A percentile compares a stretch with the other conserved stretches of the same genome.
Conservation (phyloP, 2,888 invertebrate species). For the Drosophila nr. perissopoda region DNA sequence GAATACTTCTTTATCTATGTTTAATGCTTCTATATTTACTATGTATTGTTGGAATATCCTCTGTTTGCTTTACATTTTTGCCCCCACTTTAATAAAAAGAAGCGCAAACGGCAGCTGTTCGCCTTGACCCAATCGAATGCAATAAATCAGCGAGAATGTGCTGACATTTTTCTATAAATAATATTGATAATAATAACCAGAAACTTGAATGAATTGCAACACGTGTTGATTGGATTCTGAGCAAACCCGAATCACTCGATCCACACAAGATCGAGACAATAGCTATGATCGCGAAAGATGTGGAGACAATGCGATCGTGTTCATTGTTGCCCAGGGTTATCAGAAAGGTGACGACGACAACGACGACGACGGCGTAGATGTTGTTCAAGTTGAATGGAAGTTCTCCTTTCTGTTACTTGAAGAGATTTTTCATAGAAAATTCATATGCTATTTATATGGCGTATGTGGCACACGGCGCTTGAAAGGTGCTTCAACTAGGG, state of each 20-base stretch:
- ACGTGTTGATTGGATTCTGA: conserved; percentile 68
- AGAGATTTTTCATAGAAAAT: conserved; percentile 68
- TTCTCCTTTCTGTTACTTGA: conserved; percentile 54
- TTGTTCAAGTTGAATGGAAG: conserved; percentile 62
- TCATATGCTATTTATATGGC: conserved; percentile 59
- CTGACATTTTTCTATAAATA: conserved; percentile 64
- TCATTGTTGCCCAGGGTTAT: conserved; percentile 55
- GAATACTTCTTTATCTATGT: neutral
- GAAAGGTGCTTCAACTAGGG: conserved; percentile 52
- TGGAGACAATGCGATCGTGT: conserved; percentile 61
- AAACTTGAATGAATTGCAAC: conserved; percentile 75
- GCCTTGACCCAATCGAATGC: conserved; percentile 66
- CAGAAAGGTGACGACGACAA: conserved; percentile 49
- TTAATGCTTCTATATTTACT: neutral
- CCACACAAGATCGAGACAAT: conserved; percentile 50
- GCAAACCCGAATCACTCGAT: conserved; percentile 56
- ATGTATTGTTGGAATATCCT: neutral
- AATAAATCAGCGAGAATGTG: conserved; percentile 68
- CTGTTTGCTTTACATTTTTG: conserved; percentile 1
- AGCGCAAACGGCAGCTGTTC: conserved; percentile 38
- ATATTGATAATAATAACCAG: conserved; percentile 56
- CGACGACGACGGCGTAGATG: conserved; percentile 22
- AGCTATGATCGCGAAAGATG: conserved; percentile 69
- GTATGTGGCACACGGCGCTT: conserved; percentile 53
- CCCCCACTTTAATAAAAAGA: conserved; percentile 2